These are phyloP conservation scores for Misgurnus mizolepis DNA, from an alignment of 2,113 vertebrate genomes.

Conservation along the genomic window DNA sequence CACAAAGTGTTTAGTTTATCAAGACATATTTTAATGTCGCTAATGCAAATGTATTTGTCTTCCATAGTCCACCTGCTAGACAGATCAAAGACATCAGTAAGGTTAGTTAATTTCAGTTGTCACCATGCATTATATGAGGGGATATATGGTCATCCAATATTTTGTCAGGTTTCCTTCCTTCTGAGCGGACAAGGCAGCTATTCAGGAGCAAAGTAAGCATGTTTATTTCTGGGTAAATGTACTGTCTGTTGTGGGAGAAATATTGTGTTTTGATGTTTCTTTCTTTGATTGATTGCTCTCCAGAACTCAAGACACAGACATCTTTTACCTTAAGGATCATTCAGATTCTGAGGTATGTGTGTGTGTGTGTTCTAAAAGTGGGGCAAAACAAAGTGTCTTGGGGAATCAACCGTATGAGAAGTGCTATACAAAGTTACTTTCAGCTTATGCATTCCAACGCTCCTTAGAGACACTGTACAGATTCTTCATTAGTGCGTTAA, in stretches of 20 bases:
- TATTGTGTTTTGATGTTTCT: neutral
- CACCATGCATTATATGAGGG: neutral
- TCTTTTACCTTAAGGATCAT: constrained; percentile 25
- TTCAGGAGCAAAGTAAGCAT: constrained; percentile 34
- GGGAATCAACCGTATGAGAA: too few relatives aligned
- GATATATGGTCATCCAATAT: neutral
- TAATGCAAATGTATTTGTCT: neutral
- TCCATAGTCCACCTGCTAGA: constrained; percentile 5
- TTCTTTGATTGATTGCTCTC: constrained; percentile 9
- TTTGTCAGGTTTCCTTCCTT: constrained; percentile 28
- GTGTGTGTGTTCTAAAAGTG: too few relatives aligned
- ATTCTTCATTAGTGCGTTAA: too few relatives aligned
- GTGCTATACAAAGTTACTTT: too few relatives aligned
- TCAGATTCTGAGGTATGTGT: constrained; percentile 47
- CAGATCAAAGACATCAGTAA: constrained; percentile 1
- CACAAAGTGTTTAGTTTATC: too few relatives aligned
- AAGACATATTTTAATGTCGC: neutral
- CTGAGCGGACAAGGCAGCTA: constrained; percentile 18
- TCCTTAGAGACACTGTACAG: too few relatives aligned
- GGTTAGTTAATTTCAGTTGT: constrained; percentile 4
- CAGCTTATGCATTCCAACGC: too few relatives aligned
- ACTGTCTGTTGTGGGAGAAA: too few relatives aligned
- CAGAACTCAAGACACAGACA: neutral
- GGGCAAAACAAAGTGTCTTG: too few relatives aligned
- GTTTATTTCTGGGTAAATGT: neutral